These are phyloP conservation scores for Acanthurus lineatus DNA, from an alignment of 2,797 vertebrate species.

Conservation along the genomic window DNA sequence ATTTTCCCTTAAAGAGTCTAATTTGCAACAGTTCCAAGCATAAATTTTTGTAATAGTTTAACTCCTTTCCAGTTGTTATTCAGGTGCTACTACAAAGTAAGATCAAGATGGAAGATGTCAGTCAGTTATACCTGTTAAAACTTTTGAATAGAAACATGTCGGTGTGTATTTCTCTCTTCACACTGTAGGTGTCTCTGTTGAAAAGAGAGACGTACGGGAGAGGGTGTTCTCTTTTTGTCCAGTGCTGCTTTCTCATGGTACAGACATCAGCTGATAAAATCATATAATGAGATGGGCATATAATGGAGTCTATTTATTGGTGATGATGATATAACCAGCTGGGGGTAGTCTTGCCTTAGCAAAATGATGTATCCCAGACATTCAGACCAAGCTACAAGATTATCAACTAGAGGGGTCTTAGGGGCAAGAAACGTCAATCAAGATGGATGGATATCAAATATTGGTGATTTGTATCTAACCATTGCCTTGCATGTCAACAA, in stretches of 20 bases:
- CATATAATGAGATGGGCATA: slow-evolving; percentile 59
- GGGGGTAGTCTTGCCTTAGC: slow-evolving; percentile 31
- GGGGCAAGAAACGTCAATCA: slow-evolving; percentile 56
- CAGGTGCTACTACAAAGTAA: slow-evolving; percentile 5
- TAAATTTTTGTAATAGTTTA: slow-evolving; percentile 18
- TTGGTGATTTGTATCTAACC: slow-evolving; percentile 71
- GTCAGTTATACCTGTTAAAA: slow-evolving; percentile 30
- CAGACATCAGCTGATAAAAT: slow-evolving; percentile 63
- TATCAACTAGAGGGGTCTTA: slow-evolving; percentile 42
- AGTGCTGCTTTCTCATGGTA: slow-evolving; percentile 81
- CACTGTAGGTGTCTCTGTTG: slow-evolving; percentile 83
- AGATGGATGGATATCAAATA: slow-evolving; percentile 43
- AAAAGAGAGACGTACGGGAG: slow-evolving; percentile 82
- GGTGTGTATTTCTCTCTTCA: slow-evolving; percentile 79
- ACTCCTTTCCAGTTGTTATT: slow-evolving; percentile 28
- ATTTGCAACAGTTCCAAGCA: not conserved
- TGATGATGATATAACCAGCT: slow-evolving; percentile 69
- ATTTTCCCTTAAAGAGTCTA: too few relatives aligned
- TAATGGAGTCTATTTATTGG: slow-evolving; percentile 55
- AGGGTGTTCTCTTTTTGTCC: slow-evolving; percentile 80
- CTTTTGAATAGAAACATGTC: slow-evolving; percentile 63
- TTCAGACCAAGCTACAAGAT: slow-evolving; percentile 52
- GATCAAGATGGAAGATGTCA: slow-evolving; percentile 32
- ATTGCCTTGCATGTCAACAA: slow-evolving; percentile 71
- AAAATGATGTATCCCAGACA: slow-evolving; percentile 39